Conservation (phyloP, 2,888 invertebrate species). For the Andrena marginata region DNA sequence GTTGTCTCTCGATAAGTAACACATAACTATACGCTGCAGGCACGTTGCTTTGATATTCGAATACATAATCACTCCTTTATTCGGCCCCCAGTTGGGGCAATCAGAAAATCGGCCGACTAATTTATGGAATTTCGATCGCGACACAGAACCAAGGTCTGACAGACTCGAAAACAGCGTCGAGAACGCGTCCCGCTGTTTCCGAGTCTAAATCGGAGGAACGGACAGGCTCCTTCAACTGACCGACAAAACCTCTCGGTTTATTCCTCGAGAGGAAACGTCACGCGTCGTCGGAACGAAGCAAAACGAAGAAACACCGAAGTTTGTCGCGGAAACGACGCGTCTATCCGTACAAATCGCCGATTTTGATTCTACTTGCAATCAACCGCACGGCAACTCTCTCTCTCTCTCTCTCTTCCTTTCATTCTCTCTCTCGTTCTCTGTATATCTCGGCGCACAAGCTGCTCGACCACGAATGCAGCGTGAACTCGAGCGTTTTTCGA, state of each 20-base stretch:
- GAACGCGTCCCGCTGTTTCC: too few species aligned
- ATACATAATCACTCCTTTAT: conserved; percentile 8
- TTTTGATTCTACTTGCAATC: conserved; percentile 37
- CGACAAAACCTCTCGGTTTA: neutral
- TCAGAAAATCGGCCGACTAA: neutral
- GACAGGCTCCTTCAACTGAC: neutral
- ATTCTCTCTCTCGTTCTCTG: neutral
- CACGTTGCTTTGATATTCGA: conserved; percentile 74
- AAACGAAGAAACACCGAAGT: neutral
- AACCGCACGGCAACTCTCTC: conserved; percentile 19
- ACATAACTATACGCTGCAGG: conserved; percentile 63
- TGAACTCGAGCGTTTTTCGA: neutral
- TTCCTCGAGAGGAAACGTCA: neutral
- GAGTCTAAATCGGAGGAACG: too few species aligned
- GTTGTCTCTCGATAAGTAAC: conserved; percentile 39
- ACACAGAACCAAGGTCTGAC: neutral
- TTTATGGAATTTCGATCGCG: neutral
- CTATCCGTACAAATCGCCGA: conserved; percentile 6
- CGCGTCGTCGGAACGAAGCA: neutral
- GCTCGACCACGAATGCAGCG: neutral
- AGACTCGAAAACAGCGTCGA: neutral
- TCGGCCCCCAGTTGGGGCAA: neutral
- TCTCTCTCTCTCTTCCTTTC: neutral
- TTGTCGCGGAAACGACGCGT: neutral
- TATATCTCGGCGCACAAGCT: conserved; percentile 2